phyloP scores from a whole-genome alignment of 2,888 invertebrate species.

The Cataglyphis albicans region DNA sequence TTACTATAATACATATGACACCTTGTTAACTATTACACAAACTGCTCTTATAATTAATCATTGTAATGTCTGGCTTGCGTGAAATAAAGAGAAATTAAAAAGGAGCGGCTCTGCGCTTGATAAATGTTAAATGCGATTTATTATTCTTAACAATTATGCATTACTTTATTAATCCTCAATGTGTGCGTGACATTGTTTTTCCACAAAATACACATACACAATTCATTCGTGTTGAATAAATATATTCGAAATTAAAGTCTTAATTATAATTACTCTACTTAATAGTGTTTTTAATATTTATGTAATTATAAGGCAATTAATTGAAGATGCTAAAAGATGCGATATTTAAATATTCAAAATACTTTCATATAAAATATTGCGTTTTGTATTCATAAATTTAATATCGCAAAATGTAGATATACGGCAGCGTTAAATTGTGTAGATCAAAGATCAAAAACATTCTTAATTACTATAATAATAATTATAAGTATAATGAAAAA shows the following conservation, averaged over 20 bases:
- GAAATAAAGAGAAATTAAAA: conserved; percentile 36
- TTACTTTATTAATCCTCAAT: background rate
- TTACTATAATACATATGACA: conserved; percentile 19
- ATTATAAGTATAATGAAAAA: background rate
- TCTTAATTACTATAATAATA: background rate
- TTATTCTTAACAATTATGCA: background rate
- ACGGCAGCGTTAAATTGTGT: conserved; percentile 13
- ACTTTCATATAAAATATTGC: conserved; percentile 10
- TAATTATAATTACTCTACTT: background rate
- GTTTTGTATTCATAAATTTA: conserved; percentile 29
- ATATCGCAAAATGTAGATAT: background rate
- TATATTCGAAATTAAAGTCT: conserved; percentile 9
- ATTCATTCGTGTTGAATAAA: background rate
- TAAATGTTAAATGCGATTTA: conserved; percentile 10
- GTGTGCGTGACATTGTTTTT: background rate
- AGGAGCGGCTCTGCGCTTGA: conserved; percentile 16
- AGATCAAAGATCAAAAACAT: conserved; percentile 12
- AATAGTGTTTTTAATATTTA: background rate
- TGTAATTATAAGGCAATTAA: background rate
- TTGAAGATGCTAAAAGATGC: background rate
- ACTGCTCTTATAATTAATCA: conserved; percentile 33
- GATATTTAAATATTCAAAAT: background rate
- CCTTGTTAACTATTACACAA: conserved; percentile 32
- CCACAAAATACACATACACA: background rate
- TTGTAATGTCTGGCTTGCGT: conserved; percentile 28